A percentile compares a stretch with the other conserved stretches of the same genome.
phyloP scores from a whole-genome alignment of 35 echinoderm and acorn worm genomes.

The Hemicentrotus pulcherrimus region DNA sequence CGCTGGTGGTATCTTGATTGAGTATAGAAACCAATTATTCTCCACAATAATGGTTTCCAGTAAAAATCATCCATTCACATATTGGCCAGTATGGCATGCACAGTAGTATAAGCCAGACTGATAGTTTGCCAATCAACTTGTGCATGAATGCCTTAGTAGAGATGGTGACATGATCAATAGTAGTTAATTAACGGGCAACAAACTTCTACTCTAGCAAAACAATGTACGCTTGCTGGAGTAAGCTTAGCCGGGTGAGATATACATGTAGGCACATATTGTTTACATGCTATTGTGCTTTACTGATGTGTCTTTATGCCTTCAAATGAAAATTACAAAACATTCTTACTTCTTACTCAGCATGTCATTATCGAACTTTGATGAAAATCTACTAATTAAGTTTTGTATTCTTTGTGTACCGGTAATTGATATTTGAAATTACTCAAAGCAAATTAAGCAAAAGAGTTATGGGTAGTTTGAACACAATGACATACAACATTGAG shows the following conservation, averaged over 20 bases:
- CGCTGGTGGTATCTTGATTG: no score
- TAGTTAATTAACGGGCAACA: neutral
- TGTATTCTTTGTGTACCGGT: no score
- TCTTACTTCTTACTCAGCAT: neutral
- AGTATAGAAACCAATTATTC: no score
- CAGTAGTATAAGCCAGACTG: no score
- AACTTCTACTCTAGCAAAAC: neutral
- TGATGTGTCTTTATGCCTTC: neutral
- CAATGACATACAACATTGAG: no score
- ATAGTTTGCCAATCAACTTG: neutral
- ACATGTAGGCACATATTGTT: neutral
- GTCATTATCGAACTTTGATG: no score
- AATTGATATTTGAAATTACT: no score
- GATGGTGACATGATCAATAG: neutral
- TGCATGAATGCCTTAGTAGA: neutral
- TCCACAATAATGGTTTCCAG: neutral
- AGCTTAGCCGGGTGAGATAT: no score
- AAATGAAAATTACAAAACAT: neutral
- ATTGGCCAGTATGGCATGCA: neutral
- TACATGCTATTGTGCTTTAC: neutral
- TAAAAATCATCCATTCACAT: neutral
- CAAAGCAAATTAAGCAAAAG: no score
- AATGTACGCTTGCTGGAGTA: neutral
- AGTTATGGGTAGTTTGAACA: no score
- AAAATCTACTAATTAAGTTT: no score